Evolutionary conservation across 2,888 invertebrate genomes (phyloP), one percentile per base, ranked within the genome.

Genomic region (Baronia brevicornis): DNA sequence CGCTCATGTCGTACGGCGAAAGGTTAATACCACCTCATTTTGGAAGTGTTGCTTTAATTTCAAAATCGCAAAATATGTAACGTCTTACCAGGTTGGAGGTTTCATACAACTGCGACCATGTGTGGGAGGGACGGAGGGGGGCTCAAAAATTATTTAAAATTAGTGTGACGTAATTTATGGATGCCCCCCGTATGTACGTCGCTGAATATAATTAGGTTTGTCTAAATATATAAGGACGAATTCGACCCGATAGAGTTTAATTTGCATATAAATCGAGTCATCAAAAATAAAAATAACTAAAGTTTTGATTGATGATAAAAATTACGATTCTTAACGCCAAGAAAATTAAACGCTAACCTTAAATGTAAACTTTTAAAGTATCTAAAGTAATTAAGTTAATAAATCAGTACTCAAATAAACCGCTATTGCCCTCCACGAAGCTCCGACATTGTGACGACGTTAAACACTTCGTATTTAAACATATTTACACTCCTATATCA

Each of bases 401-500:
- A 11, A 23, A 34, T 35, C 34, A 35, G 34, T 35, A 35, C 29
- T 25, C 17, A 14, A 24, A 28, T 28, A 35, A 25, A 24, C 19
- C 28, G 20, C 21, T 35, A 20, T 25, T 8, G 10, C 23, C 28
- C 26, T 45, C 28, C 44, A 40, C 37, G 7, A 32, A 41, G 40
- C 46, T 33, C 32, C 33, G 26, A 3, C 15, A n/a, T n/a, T 9
- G 28, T 28, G 12, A 27, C 22, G 19, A 35, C 13, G 10, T 15
- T 12, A 25, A 24, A 17, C 15, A 39, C 33, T 31, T 43, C 34
- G 33, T 35, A 48, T 46, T 45, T 35, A 51, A 54, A 53, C 48
- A 54, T 72, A 75, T 74, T 56, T 74, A 75, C 73, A 74, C 36
- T 54, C 59, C 61, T 66, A 68, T 48, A 53, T 53, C 60, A 68